Evolutionary conservation across 2,113 vertebrate species (phyloP).

Genomic region (Urocynchramus pylzowi): DNA sequence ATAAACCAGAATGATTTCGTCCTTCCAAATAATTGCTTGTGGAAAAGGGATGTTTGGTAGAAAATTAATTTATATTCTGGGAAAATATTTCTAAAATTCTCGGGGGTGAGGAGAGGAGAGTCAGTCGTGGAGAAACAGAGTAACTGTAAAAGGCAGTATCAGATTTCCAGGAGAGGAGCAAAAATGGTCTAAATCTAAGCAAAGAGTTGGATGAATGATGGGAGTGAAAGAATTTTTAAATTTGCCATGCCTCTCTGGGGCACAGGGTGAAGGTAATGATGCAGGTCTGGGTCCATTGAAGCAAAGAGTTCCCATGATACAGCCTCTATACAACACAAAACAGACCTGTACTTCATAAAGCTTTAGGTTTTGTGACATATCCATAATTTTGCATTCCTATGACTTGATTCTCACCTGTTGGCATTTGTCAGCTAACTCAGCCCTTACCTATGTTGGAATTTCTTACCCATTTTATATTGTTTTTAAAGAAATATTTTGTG

Average conservation of each 20-base stretch:
- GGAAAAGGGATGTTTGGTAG: neutral
- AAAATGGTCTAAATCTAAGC: neutral
- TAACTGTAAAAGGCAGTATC: neutral
- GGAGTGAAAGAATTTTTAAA: neutral
- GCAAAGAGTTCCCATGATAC: neutral
- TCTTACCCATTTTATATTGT: neutral
- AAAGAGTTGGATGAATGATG: neutral
- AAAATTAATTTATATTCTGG: neutral
- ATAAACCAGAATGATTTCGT: neutral
- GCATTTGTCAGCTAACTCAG: neutral
- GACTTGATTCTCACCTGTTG: neutral
- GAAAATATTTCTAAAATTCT: neutral
- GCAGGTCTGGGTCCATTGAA: neutral
- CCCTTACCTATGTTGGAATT: fast-evolving
- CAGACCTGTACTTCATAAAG: neutral
- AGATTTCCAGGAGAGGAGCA: neutral
- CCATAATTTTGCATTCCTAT: neutral
- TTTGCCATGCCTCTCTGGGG: neutral
- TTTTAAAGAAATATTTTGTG: neutral
- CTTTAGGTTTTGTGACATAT: neutral
- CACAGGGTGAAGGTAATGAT: conserved; percentile 13
- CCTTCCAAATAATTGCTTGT: neutral
- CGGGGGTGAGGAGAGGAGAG: fast-evolving
- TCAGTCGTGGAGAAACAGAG: neutral
- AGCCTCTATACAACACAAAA: neutral